Conservation (phyloP, 2,113 vertebrate genomes). For the Seriola aureovittata region DNA sequence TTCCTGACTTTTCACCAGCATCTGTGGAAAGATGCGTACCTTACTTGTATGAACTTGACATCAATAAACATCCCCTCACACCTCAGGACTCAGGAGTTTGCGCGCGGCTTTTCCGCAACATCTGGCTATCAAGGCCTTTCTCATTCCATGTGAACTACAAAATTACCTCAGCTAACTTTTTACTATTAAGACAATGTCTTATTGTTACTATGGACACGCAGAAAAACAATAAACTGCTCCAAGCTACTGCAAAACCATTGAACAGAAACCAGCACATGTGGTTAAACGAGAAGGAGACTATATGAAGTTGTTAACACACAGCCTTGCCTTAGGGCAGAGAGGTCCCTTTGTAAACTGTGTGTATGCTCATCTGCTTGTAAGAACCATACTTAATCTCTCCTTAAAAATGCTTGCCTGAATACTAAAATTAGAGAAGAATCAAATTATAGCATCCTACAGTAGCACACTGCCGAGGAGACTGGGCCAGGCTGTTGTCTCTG, state of each 20-base stretch:
- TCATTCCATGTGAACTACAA: neutral
- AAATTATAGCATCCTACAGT: slow-evolving; percentile 35
- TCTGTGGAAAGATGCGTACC: neutral
- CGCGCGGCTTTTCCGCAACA: neutral
- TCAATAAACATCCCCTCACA: neutral
- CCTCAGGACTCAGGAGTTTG: neutral
- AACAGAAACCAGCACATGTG: neutral
- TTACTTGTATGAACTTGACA: neutral
- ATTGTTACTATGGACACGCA: neutral
- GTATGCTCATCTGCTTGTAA: neutral
- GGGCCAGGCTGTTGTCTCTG: slow-evolving; percentile 24
- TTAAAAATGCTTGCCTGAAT: neutral
- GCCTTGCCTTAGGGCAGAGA: neutral
- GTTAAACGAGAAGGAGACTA: neutral
- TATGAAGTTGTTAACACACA: neutral
- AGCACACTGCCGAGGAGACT: slow-evolving; percentile 8
- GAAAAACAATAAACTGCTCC: neutral
- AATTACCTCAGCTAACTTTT: neutral
- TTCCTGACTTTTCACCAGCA: neutral
- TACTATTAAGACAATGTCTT: neutral
- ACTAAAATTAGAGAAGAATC: slow-evolving; percentile 18
- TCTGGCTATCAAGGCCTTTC: neutral
- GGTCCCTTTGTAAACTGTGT: neutral
- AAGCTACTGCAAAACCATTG: neutral
- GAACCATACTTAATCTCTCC: slow-evolving; percentile 14